phyloP scores from a whole-genome alignment of 2,797 vertebrate genomes.

The Karalla daura region DNA sequence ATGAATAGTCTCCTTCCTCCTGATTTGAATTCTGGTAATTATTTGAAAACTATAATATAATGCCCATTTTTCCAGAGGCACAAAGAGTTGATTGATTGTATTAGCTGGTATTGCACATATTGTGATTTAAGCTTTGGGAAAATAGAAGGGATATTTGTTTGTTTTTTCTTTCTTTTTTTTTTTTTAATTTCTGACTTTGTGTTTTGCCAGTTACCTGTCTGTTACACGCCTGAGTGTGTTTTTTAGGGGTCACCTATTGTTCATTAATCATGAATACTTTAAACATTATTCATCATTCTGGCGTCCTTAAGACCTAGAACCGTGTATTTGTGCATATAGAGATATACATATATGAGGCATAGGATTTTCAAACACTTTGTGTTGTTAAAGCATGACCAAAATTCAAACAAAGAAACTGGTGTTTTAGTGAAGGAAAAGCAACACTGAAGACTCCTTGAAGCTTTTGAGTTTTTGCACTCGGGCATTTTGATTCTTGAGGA shows the following conservation, averaged over 20 bases:
- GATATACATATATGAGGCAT: constrained; percentile 77
- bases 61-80: constrained; percentile 62
- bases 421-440: constrained; percentile 38
- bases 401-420: constrained; percentile 52
- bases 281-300: constrained; percentile 72
- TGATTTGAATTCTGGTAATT: constrained; percentile 81
- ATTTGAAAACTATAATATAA: constrained; percentile 81
- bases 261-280: constrained; percentile 35
- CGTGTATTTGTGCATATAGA: constrained; percentile 80
- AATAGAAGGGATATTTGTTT: constrained; percentile 67
- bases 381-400: constrained; percentile 83
- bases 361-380: constrained; percentile 67
- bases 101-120: constrained; percentile 88
- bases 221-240: constrained; percentile 83
- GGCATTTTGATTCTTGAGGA: constrained; percentile 71
- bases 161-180: constrained; percentile 32
- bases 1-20: constrained; percentile 67
- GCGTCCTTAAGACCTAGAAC: constrained; percentile 81
- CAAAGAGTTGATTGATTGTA: constrained; percentile 85
- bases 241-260: constrained; percentile 63
- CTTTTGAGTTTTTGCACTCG: constrained; percentile 63
- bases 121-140: constrained; percentile 83
- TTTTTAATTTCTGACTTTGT: constrained; percentile 83
- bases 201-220: constrained; percentile 77
- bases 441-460: constrained; percentile 67